Evolutionary conservation across 2,888 invertebrate species (phyloP).

Genomic region (Meloe dianella): DNA sequence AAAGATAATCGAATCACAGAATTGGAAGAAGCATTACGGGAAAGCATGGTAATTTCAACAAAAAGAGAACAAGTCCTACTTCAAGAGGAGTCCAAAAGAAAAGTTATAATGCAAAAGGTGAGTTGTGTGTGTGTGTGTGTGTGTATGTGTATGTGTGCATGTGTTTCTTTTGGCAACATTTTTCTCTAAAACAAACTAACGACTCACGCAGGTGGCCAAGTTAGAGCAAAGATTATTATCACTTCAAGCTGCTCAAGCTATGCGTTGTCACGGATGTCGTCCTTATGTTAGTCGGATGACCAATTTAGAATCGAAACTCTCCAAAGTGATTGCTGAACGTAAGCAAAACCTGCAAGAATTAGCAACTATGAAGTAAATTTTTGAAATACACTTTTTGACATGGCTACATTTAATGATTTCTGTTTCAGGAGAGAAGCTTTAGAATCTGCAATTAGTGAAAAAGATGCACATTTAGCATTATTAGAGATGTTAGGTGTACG

Average conservation of each 20-base stretch:
- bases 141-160: too few relatives aligned
- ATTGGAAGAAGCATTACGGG: slow-evolving; percentile 82
- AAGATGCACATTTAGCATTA: slow-evolving; percentile 85
- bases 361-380: slow-evolving; percentile 78
- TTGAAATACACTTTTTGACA: neutral
- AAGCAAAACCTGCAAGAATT: slow-evolving; percentile 76
- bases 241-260: slow-evolving; percentile 72
- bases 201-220: slow-evolving; percentile 67
- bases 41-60: slow-evolving; percentile 76
- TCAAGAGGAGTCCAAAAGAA: slow-evolving; percentile 69
- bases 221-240: slow-evolving; percentile 73
- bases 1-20: slow-evolving; percentile 74
- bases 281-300: slow-evolving; percentile 69
- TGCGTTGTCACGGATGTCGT: slow-evolving; percentile 72
- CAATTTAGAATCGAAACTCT: slow-evolving; percentile 68
- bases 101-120: slow-evolving; percentile 72
- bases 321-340: slow-evolving; percentile 67
- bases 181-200: slow-evolving; percentile 30
- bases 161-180: neutral
- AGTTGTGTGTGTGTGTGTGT: too few relatives aligned
- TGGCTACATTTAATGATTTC: neutral
- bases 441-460: slow-evolving; percentile 83
- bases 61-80: slow-evolving; percentile 71
- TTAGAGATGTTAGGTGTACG: slow-evolving; percentile 77
- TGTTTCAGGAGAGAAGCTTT: slow-evolving; percentile 78